Conservation (phyloP, 2,797 vertebrate genomes). For the Acrossocheilus fasciatus region DNA sequence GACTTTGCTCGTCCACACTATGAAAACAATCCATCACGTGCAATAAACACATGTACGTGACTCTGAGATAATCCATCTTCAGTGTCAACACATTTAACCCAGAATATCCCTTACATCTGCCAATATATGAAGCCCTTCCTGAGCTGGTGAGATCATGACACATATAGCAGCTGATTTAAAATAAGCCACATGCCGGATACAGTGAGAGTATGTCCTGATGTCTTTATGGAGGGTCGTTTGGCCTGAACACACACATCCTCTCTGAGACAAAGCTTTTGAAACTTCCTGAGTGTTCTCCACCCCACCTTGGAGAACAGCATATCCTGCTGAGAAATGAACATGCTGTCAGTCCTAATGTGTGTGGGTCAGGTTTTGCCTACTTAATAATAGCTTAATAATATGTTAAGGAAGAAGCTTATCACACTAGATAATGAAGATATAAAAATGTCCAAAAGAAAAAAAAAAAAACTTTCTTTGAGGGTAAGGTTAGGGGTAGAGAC, state of each 20-base stretch:
- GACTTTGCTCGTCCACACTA: conserved; percentile 67
- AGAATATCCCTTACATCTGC: conserved; percentile 43
- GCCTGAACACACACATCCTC: conserved; percentile 31
- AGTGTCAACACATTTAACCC: conserved; percentile 46
- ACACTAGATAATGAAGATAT: neutral
- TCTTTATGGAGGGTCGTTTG: conserved; percentile 36
- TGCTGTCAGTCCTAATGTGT: conserved; percentile 35
- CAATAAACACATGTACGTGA: conserved; percentile 26
- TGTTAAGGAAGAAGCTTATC: neutral
- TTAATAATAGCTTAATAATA: neutral
- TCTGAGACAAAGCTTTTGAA: conserved; percentile 45
- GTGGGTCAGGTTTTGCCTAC: conserved; percentile 24
- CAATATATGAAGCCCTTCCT: conserved; percentile 16
- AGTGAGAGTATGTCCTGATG: conserved; percentile 27
- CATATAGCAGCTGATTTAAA: conserved; percentile 20
- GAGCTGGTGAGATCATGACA: conserved; percentile 7
- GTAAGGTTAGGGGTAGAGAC: neutral
- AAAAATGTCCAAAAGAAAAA: neutral
- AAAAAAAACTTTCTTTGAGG: neutral
- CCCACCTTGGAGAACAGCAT: conserved; percentile 27
- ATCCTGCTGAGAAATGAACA: conserved; percentile 41
- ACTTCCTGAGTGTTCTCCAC: conserved; percentile 38
- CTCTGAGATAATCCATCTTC: conserved; percentile 50
- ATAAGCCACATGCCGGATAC: conserved; percentile 29
- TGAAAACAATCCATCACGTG: conserved; percentile 58